Conservation (phyloP, 2,797 vertebrate species). For the Petrocephalus sullivani region DNA sequence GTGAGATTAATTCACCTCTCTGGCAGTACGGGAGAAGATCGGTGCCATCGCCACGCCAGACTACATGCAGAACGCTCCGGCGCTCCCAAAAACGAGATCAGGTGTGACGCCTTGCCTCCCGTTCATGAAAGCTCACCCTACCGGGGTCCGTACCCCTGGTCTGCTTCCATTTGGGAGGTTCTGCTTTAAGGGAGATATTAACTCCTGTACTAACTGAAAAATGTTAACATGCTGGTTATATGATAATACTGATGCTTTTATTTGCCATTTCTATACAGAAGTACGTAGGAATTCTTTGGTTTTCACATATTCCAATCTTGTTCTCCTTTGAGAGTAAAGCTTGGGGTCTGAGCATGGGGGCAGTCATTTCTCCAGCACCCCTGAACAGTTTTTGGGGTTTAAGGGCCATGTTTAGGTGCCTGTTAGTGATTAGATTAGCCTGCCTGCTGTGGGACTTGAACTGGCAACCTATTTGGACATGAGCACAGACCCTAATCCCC, state of each 20-base stretch:
- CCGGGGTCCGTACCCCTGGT: background rate
- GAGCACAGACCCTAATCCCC: too few relatives aligned
- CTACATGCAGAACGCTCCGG: conserved; percentile 88
- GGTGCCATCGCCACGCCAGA: conserved; percentile 96
- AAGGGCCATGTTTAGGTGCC: background rate
- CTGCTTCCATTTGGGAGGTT: background rate
- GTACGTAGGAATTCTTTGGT: too few relatives aligned
- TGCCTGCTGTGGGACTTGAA: background rate
- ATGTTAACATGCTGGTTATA: background rate
- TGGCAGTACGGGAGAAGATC: conserved; percentile 88
- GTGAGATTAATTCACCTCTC: background rate
- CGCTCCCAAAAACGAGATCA: conserved; percentile 92
- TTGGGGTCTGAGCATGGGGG: too few relatives aligned
- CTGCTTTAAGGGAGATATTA: background rate
- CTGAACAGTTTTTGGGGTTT: background rate
- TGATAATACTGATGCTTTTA: background rate
- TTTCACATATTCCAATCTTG: too few relatives aligned
- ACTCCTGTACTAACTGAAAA: background rate
- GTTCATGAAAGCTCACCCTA: background rate
- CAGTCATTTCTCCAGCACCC: too few relatives aligned
- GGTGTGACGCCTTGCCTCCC: conserved; percentile 55
- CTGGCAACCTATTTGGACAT: background rate
- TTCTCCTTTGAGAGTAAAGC: too few relatives aligned
- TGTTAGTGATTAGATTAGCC: background rate
- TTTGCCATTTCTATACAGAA: background rate